phyloP scores from a whole-genome alignment of 1,140 invertebrate species.

The Amphibalanus amphitrite region DNA sequence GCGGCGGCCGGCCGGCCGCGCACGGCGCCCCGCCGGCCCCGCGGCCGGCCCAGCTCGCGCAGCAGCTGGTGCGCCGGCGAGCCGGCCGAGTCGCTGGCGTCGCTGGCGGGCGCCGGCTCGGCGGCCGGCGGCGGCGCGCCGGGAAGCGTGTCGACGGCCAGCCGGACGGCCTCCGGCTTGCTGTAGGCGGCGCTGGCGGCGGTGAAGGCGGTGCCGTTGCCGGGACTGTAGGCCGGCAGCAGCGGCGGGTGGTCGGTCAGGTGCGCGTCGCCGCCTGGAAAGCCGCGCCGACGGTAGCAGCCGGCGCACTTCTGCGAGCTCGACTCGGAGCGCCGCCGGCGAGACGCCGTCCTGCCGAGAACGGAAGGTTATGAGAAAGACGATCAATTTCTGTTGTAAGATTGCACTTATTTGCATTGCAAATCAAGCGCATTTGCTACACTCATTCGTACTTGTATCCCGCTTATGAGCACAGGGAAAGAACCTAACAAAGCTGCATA shows the following conservation, averaged over 20 bases:
- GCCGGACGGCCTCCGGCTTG: conserved; percentile 22
- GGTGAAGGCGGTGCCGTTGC: conserved; percentile 9
- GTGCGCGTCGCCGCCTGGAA: neutral
- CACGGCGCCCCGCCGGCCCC: conserved; percentile 11
- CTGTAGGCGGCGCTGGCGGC: neutral
- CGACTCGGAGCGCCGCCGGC: neutral
- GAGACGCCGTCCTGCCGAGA: neutral
- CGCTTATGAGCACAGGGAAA: too few relatives aligned
- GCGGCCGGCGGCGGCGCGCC: conserved; percentile 22
- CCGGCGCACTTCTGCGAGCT: neutral
- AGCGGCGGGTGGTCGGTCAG: conserved; percentile 15
- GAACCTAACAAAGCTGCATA: too few relatives aligned
- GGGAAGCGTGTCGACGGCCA: conserved; percentile 21
- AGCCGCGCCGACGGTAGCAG: neutral
- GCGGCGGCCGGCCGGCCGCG: too few relatives aligned
- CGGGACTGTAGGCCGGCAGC: conserved; percentile 11
- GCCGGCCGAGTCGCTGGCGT: conserved; percentile 33
- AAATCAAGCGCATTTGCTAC: too few relatives aligned
- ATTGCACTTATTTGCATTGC: too few relatives aligned
- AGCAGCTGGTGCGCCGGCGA: conserved; percentile 32
- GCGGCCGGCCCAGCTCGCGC: conserved; percentile 20
- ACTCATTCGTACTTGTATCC: too few relatives aligned
- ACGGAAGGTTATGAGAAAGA: too few relatives aligned
- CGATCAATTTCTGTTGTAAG: too few relatives aligned
- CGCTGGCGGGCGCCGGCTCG: conserved; percentile 35